Conservation (phyloP, 2,113 vertebrate species). For the Eidolon helvum region DNA sequence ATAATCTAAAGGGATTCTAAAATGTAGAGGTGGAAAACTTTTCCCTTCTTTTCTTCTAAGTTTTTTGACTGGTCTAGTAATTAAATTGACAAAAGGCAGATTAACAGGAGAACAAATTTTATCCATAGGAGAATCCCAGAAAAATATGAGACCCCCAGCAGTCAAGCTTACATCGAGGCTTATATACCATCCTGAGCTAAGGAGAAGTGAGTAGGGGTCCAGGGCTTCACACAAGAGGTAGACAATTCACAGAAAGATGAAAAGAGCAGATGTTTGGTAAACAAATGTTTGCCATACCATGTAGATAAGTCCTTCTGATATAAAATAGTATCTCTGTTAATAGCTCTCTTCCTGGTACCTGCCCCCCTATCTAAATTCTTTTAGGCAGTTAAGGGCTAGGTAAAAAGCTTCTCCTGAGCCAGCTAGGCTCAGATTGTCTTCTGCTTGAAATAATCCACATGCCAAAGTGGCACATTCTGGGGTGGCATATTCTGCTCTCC, state of each 20-base stretch:
- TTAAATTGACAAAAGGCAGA: not conserved
- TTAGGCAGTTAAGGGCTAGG: not conserved
- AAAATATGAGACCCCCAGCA: not conserved
- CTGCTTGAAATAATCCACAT: not conserved
- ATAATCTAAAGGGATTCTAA: not conserved
- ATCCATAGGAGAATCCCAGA: not conserved
- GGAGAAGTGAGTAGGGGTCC: no score
- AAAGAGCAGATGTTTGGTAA: not conserved
- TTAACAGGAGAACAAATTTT: not conserved
- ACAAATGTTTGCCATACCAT: not conserved
- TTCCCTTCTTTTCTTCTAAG: not conserved
- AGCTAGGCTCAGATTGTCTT: not conserved
- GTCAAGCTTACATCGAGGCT: not conserved
- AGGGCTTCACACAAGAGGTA: not conserved
- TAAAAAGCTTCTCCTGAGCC: no score
- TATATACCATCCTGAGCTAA: not conserved
- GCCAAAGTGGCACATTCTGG: not conserved
- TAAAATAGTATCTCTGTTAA: not conserved
- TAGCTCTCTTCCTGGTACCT: not conserved
- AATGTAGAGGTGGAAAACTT: not conserved
- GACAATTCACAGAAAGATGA: not conserved
- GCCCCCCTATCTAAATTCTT: not conserved
- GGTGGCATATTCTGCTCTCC: not conserved
- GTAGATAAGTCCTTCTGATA: not conserved
- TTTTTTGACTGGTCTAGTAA: not conserved